These are phyloP conservation scores for Patella caerulea DNA, from an alignment of 2,888 invertebrate species.

Conservation along the genomic window DNA sequence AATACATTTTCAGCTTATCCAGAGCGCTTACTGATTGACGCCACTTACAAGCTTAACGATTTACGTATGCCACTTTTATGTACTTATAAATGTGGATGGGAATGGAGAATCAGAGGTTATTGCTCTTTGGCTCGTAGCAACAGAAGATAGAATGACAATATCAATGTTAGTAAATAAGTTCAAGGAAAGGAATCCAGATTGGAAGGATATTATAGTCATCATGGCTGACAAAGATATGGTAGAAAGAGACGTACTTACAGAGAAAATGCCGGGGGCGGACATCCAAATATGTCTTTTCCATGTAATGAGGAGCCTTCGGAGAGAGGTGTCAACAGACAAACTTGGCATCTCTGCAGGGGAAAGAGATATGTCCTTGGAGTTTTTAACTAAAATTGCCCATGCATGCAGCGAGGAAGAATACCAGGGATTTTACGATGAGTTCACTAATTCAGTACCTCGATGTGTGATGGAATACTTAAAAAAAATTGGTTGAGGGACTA, in stretches of 20 bases:
- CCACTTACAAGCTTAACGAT: conserved; percentile 34
- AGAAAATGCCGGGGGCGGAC: conserved; percentile 30
- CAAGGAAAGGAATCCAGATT: conserved; percentile 20
- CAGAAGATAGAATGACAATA: conserved; percentile 30
- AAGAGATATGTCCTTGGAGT: conserved; percentile 16
- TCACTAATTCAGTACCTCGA: background rate
- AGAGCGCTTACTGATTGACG: conserved; percentile 31
- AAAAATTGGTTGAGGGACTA: conserved; percentile 34
- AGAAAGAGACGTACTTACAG: conserved; percentile 28
- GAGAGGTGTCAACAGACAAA: conserved; percentile 32
- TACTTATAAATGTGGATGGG: conserved; percentile 28
- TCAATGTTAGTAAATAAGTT: conserved; percentile 29
- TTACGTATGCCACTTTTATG: conserved; percentile 35
- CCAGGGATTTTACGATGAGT: background rate
- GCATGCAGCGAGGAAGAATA: conserved; percentile 23
- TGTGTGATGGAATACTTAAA: conserved; percentile 27
- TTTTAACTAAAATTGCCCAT: conserved; percentile 26
- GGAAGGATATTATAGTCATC: conserved; percentile 18
- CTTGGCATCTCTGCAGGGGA: conserved; percentile 24
- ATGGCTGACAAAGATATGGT: conserved; percentile 42
- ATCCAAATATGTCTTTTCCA: conserved; percentile 41
- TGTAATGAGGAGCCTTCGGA: conserved; percentile 30
- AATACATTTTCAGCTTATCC: conserved; percentile 25
- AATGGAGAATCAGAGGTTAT: conserved; percentile 39
- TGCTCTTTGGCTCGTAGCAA: conserved; percentile 29